Percentiles rank a stretch among this genome's conserved stretches.
Evolutionary conservation across 2,888 invertebrate genomes (phyloP).

Genomic region (Lacanobia wlatinum): DNA sequence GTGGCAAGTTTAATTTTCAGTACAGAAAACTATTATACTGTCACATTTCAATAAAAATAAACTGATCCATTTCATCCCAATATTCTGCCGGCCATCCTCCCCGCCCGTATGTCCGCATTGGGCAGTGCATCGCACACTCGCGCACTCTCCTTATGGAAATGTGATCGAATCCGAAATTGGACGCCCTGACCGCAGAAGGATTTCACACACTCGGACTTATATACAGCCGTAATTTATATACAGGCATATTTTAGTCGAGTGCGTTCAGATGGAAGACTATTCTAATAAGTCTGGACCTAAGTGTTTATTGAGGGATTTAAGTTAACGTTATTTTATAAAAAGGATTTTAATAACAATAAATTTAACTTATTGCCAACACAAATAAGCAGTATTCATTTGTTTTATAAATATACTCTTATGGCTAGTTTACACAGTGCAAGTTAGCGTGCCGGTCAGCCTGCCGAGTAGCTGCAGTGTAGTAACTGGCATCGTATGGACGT

Average conservation of each 20-base stretch:
- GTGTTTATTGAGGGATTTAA: background rate
- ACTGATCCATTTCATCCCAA: background rate
- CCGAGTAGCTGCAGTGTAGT: no score
- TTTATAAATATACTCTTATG: background rate
- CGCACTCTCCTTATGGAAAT: conserved; percentile 88
- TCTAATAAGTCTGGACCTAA: conserved; percentile 47
- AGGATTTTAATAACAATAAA: background rate
- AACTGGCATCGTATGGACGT: no score
- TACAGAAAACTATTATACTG: no score
- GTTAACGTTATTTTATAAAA: no score
- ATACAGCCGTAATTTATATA: conserved; percentile 65
- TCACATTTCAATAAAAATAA: background rate
- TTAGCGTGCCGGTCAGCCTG: no score
- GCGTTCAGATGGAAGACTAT: conserved; percentile 40
- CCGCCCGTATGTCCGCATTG: conserved; percentile 55
- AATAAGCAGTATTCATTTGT: background rate
- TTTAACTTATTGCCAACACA: background rate
- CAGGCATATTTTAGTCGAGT: conserved; percentile 40
- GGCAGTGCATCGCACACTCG: conserved; percentile 72
- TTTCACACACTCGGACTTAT: conserved; percentile 74
- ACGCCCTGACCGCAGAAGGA: conserved; percentile 79
- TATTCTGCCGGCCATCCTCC: background rate
- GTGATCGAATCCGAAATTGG: conserved; percentile 88
- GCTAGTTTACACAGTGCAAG: no score
- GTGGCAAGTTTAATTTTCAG: no score